Conservation (phyloP, 2,797 vertebrate genomes). For the Momotus momota region DNA sequence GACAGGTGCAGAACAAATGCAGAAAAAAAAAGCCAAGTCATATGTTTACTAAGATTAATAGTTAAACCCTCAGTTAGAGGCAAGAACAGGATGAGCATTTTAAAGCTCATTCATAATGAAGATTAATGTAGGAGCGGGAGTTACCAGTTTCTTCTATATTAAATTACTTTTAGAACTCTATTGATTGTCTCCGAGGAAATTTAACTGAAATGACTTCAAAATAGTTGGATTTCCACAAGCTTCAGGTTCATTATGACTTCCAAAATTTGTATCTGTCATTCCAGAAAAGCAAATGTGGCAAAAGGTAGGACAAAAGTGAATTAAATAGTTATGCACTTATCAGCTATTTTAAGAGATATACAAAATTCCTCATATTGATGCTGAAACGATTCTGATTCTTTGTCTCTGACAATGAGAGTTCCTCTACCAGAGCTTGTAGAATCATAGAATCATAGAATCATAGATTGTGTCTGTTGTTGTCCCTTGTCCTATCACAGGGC, state of each 20-base stretch:
- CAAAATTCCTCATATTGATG: background rate
- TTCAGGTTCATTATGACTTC: background rate
- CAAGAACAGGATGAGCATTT: background rate
- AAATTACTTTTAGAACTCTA: background rate
- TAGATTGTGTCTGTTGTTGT: no score
- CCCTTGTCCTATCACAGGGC: no score
- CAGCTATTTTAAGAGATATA: background rate
- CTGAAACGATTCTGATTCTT: background rate
- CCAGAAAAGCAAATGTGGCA: background rate
- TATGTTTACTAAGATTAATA: background rate
- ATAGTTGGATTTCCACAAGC: background rate
- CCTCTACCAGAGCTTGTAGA: background rate
- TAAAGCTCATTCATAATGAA: background rate
- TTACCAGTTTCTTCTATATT: background rate
- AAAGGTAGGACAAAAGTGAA: background rate
- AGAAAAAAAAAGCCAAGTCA: background rate
- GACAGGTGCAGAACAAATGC: background rate
- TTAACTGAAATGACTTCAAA: background rate
- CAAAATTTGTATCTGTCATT: background rate
- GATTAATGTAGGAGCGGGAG: background rate
- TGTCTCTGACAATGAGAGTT: background rate
- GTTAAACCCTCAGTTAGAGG: background rate
- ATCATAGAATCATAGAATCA: no score
- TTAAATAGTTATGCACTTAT: background rate
- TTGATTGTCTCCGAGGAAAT: background rate